A percentile compares a stretch with the other conserved stretches of the same genome.
These are phyloP conservation scores for Globodera rostochiensis DNA, from an alignment of 1,140 invertebrate species.

Conservation along the genomic window DNA sequence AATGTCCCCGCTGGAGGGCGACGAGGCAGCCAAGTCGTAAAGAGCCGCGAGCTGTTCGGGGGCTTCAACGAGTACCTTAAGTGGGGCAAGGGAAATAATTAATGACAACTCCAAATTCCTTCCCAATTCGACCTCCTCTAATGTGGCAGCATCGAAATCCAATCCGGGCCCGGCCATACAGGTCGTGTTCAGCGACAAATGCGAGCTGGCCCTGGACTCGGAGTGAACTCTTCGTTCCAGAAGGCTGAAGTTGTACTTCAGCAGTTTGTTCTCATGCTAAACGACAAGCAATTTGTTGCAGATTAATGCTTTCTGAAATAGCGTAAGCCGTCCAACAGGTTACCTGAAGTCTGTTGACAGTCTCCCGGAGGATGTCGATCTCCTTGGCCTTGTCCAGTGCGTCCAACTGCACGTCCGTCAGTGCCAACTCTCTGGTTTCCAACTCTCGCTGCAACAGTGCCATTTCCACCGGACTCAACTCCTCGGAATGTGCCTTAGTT, in stretches of 20 bases:
- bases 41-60: constrained; percentile 13
- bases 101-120: not conserved
- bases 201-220: constrained; percentile 45
- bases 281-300: constrained; percentile 17
- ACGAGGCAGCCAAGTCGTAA: constrained; percentile 27
- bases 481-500: constrained; percentile 8
- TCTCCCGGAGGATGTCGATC: constrained; percentile 91
- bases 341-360: constrained; percentile 91
- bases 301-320: constrained; percentile 1
- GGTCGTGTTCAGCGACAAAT: constrained; percentile 48
- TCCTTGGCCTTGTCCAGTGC: constrained; percentile 94
- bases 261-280: constrained; percentile 56
- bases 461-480: not conserved
- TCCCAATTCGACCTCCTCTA: constrained; percentile 12
- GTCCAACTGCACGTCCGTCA: constrained; percentile 92
- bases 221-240: constrained; percentile 44
- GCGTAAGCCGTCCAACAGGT: constrained; percentile 35
- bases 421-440: constrained; percentile 89
- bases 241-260: constrained; percentile 49
- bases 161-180: constrained; percentile 35
- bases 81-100: not conserved
- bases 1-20: constrained; percentile 29
- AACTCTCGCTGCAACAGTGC: constrained; percentile 79
- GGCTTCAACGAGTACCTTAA: constrained; percentile 19
- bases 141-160: constrained; percentile 9